Percentiles rank a stretch among this genome's conserved stretches.
Conservation (phyloP, 37 sponge, comb jelly and placozoan species). For the Sycon ciliatum region DNA sequence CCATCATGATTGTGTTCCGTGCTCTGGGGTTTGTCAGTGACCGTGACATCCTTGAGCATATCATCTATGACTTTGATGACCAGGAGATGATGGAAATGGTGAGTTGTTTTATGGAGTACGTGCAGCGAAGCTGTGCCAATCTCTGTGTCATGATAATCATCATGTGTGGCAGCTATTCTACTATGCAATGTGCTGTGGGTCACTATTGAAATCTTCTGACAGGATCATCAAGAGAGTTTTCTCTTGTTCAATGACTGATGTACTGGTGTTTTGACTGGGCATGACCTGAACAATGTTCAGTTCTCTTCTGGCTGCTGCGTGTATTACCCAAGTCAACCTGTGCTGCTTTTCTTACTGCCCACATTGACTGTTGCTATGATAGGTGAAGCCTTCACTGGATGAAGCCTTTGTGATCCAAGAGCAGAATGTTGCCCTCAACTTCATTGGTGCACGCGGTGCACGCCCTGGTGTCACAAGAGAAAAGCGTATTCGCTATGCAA, state of each 20-base stretch:
- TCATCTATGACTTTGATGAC: slow-evolving; percentile 98
- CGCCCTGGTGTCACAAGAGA: slow-evolving; percentile 92
- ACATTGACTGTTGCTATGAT: too few relatives aligned
- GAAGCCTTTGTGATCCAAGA: slow-evolving; percentile 99
- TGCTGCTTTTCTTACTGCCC: too few relatives aligned
- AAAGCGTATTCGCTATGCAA: slow-evolving; percentile 94
- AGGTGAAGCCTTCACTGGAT: slow-evolving; percentile 97
- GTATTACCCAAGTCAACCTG: too few relatives aligned
- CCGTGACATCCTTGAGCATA: slow-evolving; percentile 97
- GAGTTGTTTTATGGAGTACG: slow-evolving; percentile 5
- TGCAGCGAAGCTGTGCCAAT: background rate
- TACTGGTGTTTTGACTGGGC: too few relatives aligned
- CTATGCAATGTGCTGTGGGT: too few relatives aligned
- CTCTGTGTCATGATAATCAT: background rate
- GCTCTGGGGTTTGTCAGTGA: slow-evolving; percentile 99
- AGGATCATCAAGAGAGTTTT: too few relatives aligned
- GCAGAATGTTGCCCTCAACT: slow-evolving; percentile 95
- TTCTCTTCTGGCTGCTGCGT: too few relatives aligned
- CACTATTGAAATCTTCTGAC: too few relatives aligned
- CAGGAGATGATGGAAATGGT: slow-evolving; percentile 99
- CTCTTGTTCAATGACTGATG: too few relatives aligned
- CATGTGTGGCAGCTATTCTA: background rate
- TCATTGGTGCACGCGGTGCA: slow-evolving; percentile 93
- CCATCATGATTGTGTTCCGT: slow-evolving; percentile 97
- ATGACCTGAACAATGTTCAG: too few relatives aligned